These are phyloP conservation scores for Hypothenemus hampei DNA, from an alignment of 1,140 invertebrate genomes.

Conservation along the genomic window DNA sequence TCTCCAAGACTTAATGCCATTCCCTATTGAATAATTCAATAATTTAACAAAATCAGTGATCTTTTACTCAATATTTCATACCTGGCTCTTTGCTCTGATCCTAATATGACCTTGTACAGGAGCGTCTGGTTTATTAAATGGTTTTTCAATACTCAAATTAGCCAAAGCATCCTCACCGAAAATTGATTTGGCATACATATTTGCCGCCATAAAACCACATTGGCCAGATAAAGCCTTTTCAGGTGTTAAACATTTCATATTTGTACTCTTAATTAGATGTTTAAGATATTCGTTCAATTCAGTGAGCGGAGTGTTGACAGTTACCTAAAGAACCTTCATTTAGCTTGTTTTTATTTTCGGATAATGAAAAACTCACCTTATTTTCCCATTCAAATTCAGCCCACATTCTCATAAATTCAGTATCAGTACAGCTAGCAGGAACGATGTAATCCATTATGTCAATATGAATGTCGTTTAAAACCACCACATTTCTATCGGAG, in stretches of 20 bases:
- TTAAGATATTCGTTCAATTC: slow-evolving; percentile 91
- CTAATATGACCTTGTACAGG: slow-evolving; percentile 94
- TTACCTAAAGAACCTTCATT: slow-evolving; percentile 48
- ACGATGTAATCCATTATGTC: slow-evolving; percentile 99
- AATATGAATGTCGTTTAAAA: slow-evolving; percentile 98
- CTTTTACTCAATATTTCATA: slow-evolving; percentile 36
- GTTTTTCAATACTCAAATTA: slow-evolving; percentile 97
- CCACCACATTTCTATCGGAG: slow-evolving; percentile 93
- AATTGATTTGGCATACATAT: slow-evolving; percentile 97
- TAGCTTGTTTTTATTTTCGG: neutral
- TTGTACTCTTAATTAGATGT: slow-evolving; percentile 90
- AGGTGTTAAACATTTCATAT: slow-evolving; percentile 98
- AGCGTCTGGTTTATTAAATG: slow-evolving; percentile 77
- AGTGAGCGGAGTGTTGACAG: slow-evolving; percentile 91
- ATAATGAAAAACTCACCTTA: slow-evolving; percentile 57
- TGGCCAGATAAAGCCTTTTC: slow-evolving; percentile 92
- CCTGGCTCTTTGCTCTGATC: slow-evolving; percentile 97
- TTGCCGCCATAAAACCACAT: slow-evolving; percentile 99
- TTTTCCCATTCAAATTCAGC: slow-evolving; percentile 99
- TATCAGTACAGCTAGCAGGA: slow-evolving; percentile 91
- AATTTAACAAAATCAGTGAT: neutral
- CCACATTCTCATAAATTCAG: slow-evolving; percentile 99
- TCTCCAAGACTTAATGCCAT: slow-evolving; percentile 96
- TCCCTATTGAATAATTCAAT: slow-evolving; percentile 60
- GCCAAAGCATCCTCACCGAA: slow-evolving; percentile 99